Conservation (phyloP, 2,888 invertebrate genomes). For the Odontocerum albicorne region DNA sequence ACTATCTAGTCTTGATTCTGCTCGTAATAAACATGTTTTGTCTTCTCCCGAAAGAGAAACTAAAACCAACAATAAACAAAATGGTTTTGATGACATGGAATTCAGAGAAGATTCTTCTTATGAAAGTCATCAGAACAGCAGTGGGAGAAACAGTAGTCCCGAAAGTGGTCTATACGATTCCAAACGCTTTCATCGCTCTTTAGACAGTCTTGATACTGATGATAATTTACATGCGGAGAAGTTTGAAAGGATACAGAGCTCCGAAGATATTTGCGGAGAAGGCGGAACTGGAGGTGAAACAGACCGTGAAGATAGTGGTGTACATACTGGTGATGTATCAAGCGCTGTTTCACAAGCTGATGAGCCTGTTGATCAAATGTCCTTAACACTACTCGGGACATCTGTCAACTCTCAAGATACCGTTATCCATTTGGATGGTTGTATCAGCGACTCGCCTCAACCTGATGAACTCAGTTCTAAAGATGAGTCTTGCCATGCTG, state of each 20-base stretch:
- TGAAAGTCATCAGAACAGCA: slow-evolving; percentile 48
- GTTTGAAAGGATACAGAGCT: slow-evolving; percentile 65
- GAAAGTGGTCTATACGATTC: slow-evolving; percentile 28
- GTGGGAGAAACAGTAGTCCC: slow-evolving; percentile 29
- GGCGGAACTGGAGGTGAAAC: slow-evolving; percentile 54
- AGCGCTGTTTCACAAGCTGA: slow-evolving; percentile 74
- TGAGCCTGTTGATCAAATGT: slow-evolving; percentile 62
- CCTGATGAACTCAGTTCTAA: slow-evolving; percentile 49
- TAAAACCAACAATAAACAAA: slow-evolving; percentile 45
- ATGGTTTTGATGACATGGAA: slow-evolving; percentile 53
- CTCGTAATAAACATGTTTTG: slow-evolving; percentile 49
- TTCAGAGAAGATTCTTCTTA: slow-evolving; percentile 55
- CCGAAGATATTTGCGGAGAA: slow-evolving; percentile 59
- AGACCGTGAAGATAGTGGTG: slow-evolving; percentile 77
- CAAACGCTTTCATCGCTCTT: slow-evolving; percentile 59
- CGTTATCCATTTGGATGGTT: slow-evolving; percentile 21
- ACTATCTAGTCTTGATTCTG: slow-evolving; percentile 54
- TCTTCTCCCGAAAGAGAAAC: slow-evolving; percentile 27
- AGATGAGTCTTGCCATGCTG: slow-evolving; percentile 52
- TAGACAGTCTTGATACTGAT: slow-evolving; percentile 66
- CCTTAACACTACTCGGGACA: slow-evolving; percentile 40
- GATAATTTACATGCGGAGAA: slow-evolving; percentile 53
- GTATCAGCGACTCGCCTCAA: slow-evolving; percentile 17
- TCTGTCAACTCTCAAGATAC: slow-evolving; percentile 27
- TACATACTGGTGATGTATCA: slow-evolving; percentile 78